These are phyloP conservation scores for Neodiprion pinetum DNA, from an alignment of 1,140 invertebrate genomes.

Conservation along the genomic window DNA sequence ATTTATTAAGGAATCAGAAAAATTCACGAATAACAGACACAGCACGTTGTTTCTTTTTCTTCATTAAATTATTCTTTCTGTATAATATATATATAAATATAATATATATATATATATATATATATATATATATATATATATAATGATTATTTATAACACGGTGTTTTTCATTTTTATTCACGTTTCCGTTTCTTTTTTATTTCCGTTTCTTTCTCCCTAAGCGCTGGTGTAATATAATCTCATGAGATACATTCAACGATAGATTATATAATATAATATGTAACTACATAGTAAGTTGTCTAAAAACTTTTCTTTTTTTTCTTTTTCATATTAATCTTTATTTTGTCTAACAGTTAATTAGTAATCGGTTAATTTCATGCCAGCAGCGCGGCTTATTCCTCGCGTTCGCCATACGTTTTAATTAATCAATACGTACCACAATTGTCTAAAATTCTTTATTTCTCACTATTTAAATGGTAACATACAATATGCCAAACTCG, in stretches of 20 bases:
- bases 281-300: background rate
- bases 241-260: constrained; percentile 7
- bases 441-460: too few species aligned
- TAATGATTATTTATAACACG: constrained; percentile 1
- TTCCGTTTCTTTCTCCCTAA: background rate
- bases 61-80: background rate
- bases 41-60: background rate
- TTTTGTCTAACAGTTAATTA: background rate
- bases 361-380: background rate
- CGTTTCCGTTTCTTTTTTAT: too few species aligned
- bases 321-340: background rate
- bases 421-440: too few species aligned
- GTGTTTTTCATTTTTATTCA: background rate
- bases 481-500: too few species aligned
- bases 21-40: constrained; percentile 3
- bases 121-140: background rate
- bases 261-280: background rate
- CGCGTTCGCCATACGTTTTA: background rate
- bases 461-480: too few species aligned
- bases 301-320: background rate
- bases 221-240: constrained; percentile 2
- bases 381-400: constrained; percentile 1
- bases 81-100: background rate
- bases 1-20: background rate
- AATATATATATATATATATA: too few species aligned